These are phyloP conservation scores for Apistogramma diplotaenia DNA, from an alignment of 2,113 vertebrate genomes.

Conservation along the genomic window DNA sequence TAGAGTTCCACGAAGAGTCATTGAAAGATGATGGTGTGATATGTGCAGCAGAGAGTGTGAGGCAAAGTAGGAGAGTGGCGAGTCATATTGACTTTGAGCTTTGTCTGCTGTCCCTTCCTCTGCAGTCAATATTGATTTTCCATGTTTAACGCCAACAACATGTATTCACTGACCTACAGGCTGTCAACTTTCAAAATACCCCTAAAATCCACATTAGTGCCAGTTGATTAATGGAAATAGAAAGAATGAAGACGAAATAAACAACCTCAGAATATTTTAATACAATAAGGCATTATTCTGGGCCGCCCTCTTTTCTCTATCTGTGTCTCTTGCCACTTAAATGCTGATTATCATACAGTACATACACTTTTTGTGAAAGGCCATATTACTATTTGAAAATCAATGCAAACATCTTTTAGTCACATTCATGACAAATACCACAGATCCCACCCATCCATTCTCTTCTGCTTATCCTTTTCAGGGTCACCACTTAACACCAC, in stretches of 20 bases:
- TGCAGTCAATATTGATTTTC: slow-evolving; percentile 42
- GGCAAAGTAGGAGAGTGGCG: not conserved
- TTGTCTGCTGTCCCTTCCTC: not conserved
- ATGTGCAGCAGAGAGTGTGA: not conserved
- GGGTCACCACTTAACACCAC: too few relatives aligned
- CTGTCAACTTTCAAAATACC: not conserved
- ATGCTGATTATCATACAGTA: not conserved
- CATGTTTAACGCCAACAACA: not conserved
- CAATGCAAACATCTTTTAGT: not conserved
- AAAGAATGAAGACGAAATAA: not conserved
- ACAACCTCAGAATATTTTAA: not conserved
- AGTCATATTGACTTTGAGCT: slow-evolving; percentile 7
- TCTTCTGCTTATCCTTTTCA: too few relatives aligned
- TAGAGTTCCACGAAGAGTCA: not conserved
- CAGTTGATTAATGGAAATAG: not conserved
- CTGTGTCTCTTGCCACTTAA: not conserved
- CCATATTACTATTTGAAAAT: not conserved
- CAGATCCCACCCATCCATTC: too few relatives aligned
- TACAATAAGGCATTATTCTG: not conserved
- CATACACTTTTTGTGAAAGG: not conserved
- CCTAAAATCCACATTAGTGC: not conserved
- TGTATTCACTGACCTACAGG: not conserved
- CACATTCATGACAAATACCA: not conserved
- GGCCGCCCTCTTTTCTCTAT: not conserved
- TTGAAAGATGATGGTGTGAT: not conserved